Evolutionary conservation across 2,797 vertebrate genomes (phyloP).

Genomic region (Gouania willdenowi): DNA sequence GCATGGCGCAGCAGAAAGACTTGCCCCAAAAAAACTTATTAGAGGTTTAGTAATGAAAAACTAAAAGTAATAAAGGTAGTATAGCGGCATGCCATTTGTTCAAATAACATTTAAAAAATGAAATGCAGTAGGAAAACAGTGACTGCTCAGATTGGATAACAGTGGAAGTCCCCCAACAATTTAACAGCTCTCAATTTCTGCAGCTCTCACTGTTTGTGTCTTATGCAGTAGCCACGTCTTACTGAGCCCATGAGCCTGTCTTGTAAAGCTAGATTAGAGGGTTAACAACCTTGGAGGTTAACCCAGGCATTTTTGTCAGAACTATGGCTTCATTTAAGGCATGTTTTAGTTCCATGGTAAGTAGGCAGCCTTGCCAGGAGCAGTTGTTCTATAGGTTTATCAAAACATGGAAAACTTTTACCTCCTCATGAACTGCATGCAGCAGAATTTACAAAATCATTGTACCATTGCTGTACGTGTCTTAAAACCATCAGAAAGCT

Average conservation of each 20-base stretch:
- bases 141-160: slow-evolving; percentile 5
- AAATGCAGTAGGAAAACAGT: slow-evolving; percentile 1
- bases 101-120: too few species aligned
- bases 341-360: neutral
- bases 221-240: slow-evolving; percentile 10
- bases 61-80: neutral
- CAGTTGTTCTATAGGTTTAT: slow-evolving; percentile 1
- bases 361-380: slow-evolving; percentile 5
- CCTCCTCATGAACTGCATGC: slow-evolving; percentile 1
- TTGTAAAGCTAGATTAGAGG: slow-evolving; percentile 3
- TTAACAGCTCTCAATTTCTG: slow-evolving; percentile 13
- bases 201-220: neutral
- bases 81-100: neutral
- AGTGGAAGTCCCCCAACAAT: slow-evolving; percentile 27
- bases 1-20: slow-evolving; percentile 23
- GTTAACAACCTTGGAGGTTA: slow-evolving; percentile 12
- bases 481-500: too few species aligned
- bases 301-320: neutral
- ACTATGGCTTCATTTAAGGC: neutral
- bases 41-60: neutral
- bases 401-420: slow-evolving; percentile 6
- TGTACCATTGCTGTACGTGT: neutral
- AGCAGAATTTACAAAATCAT: neutral
- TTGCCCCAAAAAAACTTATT: slow-evolving; percentile 7
- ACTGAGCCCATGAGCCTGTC: neutral